Evolutionary conservation across 2,797 vertebrate genomes (phyloP).

Genomic region (Hoplostethus atlanticus): DNA sequence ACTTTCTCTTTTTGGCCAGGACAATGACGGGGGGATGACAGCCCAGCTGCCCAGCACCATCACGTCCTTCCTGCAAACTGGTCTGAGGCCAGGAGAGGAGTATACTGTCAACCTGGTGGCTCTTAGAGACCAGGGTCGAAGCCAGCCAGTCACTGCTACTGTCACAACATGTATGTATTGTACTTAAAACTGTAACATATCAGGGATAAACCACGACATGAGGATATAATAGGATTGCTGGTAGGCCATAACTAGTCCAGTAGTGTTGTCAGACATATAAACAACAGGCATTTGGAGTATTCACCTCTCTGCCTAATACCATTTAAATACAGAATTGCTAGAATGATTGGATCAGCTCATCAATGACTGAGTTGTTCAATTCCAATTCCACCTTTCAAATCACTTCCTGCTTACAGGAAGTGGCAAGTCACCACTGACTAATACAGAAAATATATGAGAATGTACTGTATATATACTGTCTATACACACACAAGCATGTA

Average conservation of each 20-base stretch:
- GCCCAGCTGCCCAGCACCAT: slow-evolving; percentile 96
- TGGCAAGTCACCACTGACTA: no score
- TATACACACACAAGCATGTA: no score
- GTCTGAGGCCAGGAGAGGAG: slow-evolving; percentile 94
- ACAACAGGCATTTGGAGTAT: no score
- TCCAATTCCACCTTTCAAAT: no score
- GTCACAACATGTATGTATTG: slow-evolving; percentile 89
- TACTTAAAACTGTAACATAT: background rate
- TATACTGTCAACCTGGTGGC: slow-evolving; percentile 95
- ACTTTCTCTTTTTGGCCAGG: slow-evolving; percentile 76
- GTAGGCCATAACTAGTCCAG: no score
- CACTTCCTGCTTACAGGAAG: no score
- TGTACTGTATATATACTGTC: no score
- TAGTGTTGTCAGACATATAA: no score
- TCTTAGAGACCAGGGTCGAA: slow-evolving; percentile 93
- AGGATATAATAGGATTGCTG: background rate
- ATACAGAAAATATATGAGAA: no score
- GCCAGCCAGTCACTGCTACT: slow-evolving; percentile 90
- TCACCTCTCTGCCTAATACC: no score
- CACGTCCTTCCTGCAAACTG: slow-evolving; percentile 95
- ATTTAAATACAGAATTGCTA: background rate
- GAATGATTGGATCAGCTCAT: no score
- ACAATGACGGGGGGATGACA: slow-evolving; percentile 96
- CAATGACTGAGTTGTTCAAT: no score
- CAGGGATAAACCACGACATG: background rate